Percentiles rank a stretch among this genome's conserved stretches.
Conservation (phyloP, 92 coral and sea anemone species). For the Siderastrea radians region DNA sequence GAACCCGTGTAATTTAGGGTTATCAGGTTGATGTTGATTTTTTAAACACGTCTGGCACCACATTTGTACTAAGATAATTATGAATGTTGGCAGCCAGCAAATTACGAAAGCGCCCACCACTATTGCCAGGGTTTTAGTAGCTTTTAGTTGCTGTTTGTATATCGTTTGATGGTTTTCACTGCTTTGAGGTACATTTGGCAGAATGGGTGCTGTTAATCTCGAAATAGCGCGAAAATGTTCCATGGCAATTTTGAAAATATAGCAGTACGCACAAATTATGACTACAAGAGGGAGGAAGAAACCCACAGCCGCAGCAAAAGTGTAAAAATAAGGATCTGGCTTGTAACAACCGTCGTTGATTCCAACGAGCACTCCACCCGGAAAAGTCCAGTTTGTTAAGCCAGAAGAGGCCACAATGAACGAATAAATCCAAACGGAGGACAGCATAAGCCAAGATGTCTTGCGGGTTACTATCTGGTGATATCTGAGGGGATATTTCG, state of each 20-base stretch:
- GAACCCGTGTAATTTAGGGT: conserved; percentile 64
- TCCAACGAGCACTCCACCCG: conserved; percentile 48
- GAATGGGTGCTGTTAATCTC: conserved; percentile 59
- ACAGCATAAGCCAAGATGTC: conserved; percentile 70
- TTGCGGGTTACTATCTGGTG: conserved; percentile 72
- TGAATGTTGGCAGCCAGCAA: conserved; percentile 87
- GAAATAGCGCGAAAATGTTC: conserved; percentile 91
- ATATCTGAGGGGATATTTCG: conserved; percentile 84
- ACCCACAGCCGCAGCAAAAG: conserved; percentile 81
- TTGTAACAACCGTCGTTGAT: conserved; percentile 83
- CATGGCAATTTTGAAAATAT: conserved; percentile 86
- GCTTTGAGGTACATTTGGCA: conserved; percentile 10
- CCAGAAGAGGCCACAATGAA: conserved; percentile 77
- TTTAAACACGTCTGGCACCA: conserved; percentile 79
- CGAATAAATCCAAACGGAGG: conserved; percentile 85
- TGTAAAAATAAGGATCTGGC: conserved; percentile 83
- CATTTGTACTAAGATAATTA: conserved; percentile 61
- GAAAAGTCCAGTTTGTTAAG: conserved; percentile 85
- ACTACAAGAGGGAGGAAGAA: conserved; percentile 84
- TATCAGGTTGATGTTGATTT: conserved; percentile 15
- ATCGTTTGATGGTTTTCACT: conserved; percentile 57
- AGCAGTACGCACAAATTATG: conserved; percentile 81
- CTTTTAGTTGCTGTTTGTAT: conserved; percentile 81
- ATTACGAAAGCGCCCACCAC: conserved; percentile 87
- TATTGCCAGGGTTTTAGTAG: conserved; percentile 84